Conservation (phyloP, 1,140 invertebrate genomes). For the Dendrolimus kikuchii region DNA sequence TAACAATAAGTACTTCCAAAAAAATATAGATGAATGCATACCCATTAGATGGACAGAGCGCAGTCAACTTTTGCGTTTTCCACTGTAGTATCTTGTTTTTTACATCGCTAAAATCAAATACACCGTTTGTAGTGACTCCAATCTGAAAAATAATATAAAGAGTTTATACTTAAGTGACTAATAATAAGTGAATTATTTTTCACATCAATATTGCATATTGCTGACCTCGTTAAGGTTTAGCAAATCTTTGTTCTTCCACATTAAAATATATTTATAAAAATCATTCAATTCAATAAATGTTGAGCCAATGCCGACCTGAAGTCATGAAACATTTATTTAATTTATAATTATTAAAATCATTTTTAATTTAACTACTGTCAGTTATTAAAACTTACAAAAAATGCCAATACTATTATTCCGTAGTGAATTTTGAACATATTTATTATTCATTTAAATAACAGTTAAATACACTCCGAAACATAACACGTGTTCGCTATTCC, state of each 20-base stretch:
- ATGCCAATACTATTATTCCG: conserved; percentile 3
- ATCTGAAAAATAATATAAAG: conserved; percentile 24
- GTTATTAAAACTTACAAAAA: conserved; percentile 6
- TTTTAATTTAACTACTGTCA: no score
- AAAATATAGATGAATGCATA: conserved; percentile 16
- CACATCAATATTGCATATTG: background rate
- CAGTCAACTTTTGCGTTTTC: conserved; percentile 61
- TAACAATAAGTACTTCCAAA: background rate
- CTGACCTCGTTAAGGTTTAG: conserved; percentile 57
- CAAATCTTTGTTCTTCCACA: conserved; percentile 48
- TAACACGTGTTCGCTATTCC: no score
- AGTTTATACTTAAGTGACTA: no score
- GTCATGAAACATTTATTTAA: conserved; percentile 3
- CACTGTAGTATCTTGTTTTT: conserved; percentile 66
- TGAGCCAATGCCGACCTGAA: conserved; percentile 37
- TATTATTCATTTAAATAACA: no score
- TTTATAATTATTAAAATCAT: background rate
- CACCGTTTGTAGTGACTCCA: conserved; percentile 45
- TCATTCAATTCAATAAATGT: conserved; percentile 55
- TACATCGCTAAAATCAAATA: conserved; percentile 56
- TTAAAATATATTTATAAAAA: conserved; percentile 49
- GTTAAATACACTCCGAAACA: no score
- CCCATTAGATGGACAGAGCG: conserved; percentile 61
- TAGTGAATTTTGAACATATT: conserved; percentile 6
- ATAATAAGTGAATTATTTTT: no score